Evolutionary conservation across 2,113 vertebrate genomes (phyloP).

Genomic region (Todiramphus chloris): DNA sequence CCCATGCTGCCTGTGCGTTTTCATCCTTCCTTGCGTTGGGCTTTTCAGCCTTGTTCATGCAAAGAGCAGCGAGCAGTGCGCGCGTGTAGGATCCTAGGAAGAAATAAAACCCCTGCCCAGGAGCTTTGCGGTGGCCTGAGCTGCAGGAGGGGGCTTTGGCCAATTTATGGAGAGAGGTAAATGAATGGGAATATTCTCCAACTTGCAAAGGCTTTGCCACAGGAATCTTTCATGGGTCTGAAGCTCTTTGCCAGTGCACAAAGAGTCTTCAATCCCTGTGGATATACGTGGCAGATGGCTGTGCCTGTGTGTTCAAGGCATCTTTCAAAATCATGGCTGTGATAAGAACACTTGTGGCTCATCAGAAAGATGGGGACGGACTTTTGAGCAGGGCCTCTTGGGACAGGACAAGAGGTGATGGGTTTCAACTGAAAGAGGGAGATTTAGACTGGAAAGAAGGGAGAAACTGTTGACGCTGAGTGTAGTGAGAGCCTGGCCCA

Average conservation of each 20-base stretch:
- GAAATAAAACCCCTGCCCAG: neutral
- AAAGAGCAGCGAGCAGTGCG: neutral
- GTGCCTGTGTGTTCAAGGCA: neutral
- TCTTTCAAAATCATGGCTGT: neutral
- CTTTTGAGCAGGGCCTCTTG: no score
- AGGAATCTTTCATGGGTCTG: neutral
- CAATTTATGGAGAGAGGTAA: neutral
- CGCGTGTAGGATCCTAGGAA: neutral
- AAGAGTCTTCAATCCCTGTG: neutral
- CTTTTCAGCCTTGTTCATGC: neutral
- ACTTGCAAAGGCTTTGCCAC: neutral
- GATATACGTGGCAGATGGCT: neutral
- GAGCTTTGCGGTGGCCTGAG: neutral
- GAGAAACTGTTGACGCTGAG: no score
- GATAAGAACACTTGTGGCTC: neutral
- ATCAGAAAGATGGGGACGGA: no score
- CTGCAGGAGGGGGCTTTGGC: neutral
- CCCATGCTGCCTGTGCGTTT: rapidly evolving
- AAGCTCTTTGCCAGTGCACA: neutral
- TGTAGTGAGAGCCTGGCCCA: no score
- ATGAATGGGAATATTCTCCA: conserved; percentile 14
- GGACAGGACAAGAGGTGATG: no score
- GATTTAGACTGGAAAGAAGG: no score
- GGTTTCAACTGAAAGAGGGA: no score
- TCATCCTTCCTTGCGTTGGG: neutral